phyloP scores from a whole-genome alignment of 2,888 invertebrate species.

The Acleris sparsana region DNA sequence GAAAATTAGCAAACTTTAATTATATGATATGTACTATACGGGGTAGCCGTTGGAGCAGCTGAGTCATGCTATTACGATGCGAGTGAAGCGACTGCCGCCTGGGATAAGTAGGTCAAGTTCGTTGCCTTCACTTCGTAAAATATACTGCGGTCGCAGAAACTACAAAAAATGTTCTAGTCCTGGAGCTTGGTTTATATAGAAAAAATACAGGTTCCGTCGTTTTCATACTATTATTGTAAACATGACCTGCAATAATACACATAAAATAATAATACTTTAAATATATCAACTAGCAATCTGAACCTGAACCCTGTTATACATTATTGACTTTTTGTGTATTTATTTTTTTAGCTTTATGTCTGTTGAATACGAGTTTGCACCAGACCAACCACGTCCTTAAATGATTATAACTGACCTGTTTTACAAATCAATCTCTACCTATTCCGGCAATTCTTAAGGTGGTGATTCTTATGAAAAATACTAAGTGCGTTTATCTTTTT shows the following conservation, averaged over 20 bases:
- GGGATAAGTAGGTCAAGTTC: not conserved
- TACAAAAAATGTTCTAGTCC: too few species aligned
- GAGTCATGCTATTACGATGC: conserved; percentile 1
- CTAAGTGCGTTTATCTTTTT: conserved; percentile 48
- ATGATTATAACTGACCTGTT: not conserved
- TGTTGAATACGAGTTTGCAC: too few species aligned
- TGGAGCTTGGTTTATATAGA: too few species aligned
- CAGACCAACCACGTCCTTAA: too few species aligned
- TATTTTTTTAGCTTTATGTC: not conserved
- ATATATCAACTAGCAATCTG: not conserved
- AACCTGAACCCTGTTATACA: conserved; percentile 2
- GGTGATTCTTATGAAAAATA: not conserved
- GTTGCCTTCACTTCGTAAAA: not conserved
- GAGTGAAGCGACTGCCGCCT: not conserved
- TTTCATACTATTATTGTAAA: too few species aligned
- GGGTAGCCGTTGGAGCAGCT: not conserved
- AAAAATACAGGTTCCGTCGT: too few species aligned
- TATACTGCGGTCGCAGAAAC: not conserved
- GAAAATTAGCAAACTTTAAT: too few species aligned
- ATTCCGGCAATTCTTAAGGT: not conserved
- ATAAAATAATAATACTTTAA: too few species aligned
- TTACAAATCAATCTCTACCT: not conserved
- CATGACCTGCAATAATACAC: too few species aligned
- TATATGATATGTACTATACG: too few species aligned
- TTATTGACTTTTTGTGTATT: not conserved